Percentiles rank a stretch among this genome's conserved stretches.
Evolutionary conservation across 2,113 vertebrate species (phyloP).

Genomic region (Bufo bufo): DNA sequence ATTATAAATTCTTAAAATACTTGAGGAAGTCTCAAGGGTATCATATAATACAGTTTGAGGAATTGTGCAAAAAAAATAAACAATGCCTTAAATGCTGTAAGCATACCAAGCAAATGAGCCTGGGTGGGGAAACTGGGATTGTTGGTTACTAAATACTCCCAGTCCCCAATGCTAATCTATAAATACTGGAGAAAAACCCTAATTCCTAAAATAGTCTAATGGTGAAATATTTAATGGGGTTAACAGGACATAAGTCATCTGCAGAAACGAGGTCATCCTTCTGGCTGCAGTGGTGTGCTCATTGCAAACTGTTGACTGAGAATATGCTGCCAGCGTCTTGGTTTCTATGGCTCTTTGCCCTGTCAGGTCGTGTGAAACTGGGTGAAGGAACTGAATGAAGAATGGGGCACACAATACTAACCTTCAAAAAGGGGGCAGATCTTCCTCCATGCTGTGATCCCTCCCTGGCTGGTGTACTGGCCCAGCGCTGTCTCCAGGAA

Average conservation of each 20-base stretch:
- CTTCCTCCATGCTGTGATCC: conserved; percentile 90
- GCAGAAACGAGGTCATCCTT: neutral
- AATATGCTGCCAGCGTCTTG: conserved; percentile 10
- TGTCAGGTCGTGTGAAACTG: conserved; percentile 39
- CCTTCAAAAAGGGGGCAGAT: conserved; percentile 94
- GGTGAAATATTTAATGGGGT: neutral
- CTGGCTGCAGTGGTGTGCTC: neutral
- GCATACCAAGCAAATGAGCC: neutral
- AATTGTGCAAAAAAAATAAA: neutral
- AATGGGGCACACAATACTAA: conserved; percentile 61
- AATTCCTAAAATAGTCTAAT: no score
- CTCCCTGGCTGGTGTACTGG: conserved; percentile 90
- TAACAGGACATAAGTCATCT: neutral
- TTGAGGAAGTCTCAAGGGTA: neutral
- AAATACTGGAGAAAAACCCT: no score
- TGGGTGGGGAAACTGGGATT: neutral
- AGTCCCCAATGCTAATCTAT: neutral
- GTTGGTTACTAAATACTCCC: neutral
- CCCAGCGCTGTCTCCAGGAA: conserved; percentile 89
- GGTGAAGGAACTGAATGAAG: conserved; percentile 18
- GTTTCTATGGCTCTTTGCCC: conserved; percentile 39
- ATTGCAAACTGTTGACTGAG: neutral
- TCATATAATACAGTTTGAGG: neutral
- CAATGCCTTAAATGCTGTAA: neutral
- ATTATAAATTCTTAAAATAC: neutral